These are phyloP conservation scores for Murina feae DNA, from an alignment of 2,113 vertebrate genomes.

Conservation along the genomic window DNA sequence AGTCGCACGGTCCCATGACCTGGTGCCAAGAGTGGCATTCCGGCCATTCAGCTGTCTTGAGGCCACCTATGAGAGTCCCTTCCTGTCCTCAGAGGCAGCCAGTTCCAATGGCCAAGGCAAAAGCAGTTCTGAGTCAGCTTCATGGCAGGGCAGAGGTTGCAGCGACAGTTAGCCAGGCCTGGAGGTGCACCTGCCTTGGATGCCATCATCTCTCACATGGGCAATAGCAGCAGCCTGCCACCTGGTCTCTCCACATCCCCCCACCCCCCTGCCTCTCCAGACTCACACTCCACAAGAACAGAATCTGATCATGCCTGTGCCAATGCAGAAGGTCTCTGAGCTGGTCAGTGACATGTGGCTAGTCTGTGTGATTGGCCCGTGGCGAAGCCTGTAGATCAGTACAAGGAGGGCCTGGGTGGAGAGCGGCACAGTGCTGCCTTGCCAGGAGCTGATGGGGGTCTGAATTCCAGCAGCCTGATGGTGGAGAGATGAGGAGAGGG, in stretches of 20 bases:
- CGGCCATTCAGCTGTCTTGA: background rate
- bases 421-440: background rate
- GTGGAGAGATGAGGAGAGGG: background rate
- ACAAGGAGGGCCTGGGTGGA: background rate
- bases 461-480: background rate
- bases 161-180: background rate
- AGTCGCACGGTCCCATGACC: background rate
- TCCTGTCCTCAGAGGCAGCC: background rate
- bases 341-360: rapidly evolving
- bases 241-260: background rate
- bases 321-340: background rate
- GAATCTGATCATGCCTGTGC: background rate
- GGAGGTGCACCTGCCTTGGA: background rate
- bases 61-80: background rate
- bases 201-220: background rate
- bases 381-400: background rate
- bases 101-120: background rate
- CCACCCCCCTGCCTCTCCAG: background rate
- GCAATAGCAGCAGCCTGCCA: background rate
- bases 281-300: no score
- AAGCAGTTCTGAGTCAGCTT: background rate
- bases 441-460: background rate
- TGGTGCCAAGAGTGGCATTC: background rate
- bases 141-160: background rate
- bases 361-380: background rate